Base-by-base conservation (phyloP, 2,797 vertebrate genomes). In the Adrianichthys oophorus region DNA sequence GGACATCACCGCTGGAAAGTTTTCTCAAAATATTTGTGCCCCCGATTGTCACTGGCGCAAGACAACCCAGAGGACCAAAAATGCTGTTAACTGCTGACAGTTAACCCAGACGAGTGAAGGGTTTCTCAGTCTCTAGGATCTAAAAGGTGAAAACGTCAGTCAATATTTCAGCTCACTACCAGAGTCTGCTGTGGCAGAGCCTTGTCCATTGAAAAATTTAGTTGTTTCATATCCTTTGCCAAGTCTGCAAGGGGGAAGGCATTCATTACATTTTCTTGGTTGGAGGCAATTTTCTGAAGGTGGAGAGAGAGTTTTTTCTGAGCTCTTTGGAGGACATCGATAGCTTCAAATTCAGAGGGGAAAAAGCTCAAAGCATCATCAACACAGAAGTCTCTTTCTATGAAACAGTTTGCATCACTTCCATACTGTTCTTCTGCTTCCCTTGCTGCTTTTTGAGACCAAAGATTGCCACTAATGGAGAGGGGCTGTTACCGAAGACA, bases 211-310 rank as follows among this genome's bases (percentile, higher is more conserved):
- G 41, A 56, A 14, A 50, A 44, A 17, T 56, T 29, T 17, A 55
- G 1, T 10, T 24, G 42, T 8, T 49, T 17, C 13, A 43, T 4
- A 0, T 55, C 21, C 6, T 46, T 18, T 4, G 42, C 26, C 5
- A 7, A 3, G 41, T 58, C 48, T 15, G 58, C 15, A 0, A 8
- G 10, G 10, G 62, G 53, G 15, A 67, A 70, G 4, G 48, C 59
- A 2, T 67, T 7, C 0, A 65, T 62, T 2, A 64, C 56, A 2
- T n/a, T 29, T 10, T 23, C 17, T 37, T 18, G 10, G 12, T 59
- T 62, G 4, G 53, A 70, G 1, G 53, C 47, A 15, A 59, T 56
- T 48, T 62, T 60, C 15, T 62, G 63, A 6, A 75, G 29, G 16
- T 51, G 2, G 61, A 76, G 6, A 29, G 56, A 21, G 5, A 58